phyloP scores from a whole-genome alignment of 2,888 invertebrate genomes.

The Chymomyza procnemis region DNA sequence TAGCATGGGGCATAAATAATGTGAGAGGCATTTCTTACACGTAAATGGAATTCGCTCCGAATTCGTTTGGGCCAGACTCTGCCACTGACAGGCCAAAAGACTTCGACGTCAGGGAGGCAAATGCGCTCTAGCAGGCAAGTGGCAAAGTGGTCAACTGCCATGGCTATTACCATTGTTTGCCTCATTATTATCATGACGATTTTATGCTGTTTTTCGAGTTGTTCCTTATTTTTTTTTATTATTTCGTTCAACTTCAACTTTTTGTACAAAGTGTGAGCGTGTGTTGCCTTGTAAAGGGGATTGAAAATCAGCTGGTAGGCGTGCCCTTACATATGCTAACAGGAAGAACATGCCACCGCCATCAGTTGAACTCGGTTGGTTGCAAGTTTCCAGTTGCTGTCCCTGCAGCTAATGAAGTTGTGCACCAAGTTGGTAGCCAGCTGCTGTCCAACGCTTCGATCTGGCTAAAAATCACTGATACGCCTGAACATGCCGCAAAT shows the following conservation, averaged over 20 bases:
- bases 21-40: conserved; percentile 16
- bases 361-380: neutral
- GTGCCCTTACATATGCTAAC: conserved; percentile 1
- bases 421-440: neutral
- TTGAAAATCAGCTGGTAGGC: neutral
- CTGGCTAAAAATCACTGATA: neutral
- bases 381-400: neutral
- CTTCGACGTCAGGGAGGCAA: neutral
- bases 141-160: conserved; percentile 13
- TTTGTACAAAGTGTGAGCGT: neutral
- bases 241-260: neutral
- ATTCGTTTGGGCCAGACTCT: conserved; percentile 6
- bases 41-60: conserved; percentile 9
- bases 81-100: neutral
- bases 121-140: neutral
- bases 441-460: neutral
- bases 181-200: conserved; percentile 2
- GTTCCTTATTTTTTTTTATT: neutral
- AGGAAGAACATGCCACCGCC: neutral
- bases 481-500: neutral
- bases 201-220: conserved; percentile 1
- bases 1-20: conserved; percentile 24
- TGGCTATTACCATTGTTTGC: conserved; percentile 5
- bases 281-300: neutral
- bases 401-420: conserved; percentile 8